A percentile compares a stretch with the other conserved stretches of the same genome.
Conservation (phyloP, 2,113 vertebrate species). For the Aphelocoma coerulescens region DNA sequence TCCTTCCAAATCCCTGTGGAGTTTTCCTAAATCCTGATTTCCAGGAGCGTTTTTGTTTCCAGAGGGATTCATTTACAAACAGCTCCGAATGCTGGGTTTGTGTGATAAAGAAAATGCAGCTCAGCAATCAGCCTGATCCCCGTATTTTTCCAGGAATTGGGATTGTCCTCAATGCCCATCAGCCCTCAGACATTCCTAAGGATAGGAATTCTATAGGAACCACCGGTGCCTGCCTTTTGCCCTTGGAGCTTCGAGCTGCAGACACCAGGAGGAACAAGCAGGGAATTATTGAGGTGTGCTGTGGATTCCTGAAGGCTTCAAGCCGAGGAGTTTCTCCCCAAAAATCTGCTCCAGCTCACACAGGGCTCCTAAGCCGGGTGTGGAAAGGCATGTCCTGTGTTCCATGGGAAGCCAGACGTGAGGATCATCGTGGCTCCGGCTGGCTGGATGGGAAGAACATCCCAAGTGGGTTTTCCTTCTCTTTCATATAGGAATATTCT, state of each 20-base stretch:
- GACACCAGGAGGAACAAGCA: neutral
- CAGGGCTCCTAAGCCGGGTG: neutral
- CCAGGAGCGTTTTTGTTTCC: rapidly evolving
- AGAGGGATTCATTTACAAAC: neutral
- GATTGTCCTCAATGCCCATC: neutral
- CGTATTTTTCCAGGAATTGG: neutral
- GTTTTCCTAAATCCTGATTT: neutral
- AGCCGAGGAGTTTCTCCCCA: neutral
- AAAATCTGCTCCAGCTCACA: neutral
- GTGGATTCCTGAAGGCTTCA: neutral
- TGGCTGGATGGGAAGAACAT: neutral
- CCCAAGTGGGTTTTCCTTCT: neutral
- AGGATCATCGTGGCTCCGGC: neutral
- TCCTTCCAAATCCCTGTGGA: neutral
- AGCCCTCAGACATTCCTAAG: neutral
- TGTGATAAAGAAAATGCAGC: neutral
- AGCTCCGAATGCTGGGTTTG: neutral
- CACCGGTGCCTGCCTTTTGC: neutral
- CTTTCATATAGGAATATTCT: neutral
- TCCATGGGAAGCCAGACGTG: neutral
- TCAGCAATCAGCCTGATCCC: neutral
- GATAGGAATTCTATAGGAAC: neutral
- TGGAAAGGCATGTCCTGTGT: conserved; percentile 31
- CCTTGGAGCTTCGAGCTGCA: neutral
- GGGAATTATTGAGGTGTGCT: neutral